Evolutionary conservation across 2,113 vertebrate species (phyloP).

Genomic region (Neodon shergylaensis): DNA sequence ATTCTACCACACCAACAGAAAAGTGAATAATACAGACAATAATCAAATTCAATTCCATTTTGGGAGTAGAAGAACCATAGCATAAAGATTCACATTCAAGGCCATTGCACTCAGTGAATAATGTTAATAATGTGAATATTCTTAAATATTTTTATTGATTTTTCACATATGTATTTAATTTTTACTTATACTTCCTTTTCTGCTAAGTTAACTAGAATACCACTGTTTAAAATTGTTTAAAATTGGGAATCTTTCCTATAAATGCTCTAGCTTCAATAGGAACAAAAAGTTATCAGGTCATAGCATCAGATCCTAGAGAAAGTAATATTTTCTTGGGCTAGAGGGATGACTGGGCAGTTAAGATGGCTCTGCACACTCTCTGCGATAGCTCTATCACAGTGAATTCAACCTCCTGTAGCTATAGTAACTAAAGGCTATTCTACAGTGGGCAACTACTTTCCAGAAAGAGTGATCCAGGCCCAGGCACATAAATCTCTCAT

Average conservation of each 20-base stretch:
- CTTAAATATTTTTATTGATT: background rate
- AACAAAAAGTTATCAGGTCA: background rate
- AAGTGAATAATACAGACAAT: background rate
- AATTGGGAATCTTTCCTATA: background rate
- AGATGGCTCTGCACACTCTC: background rate
- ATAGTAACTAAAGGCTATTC: background rate
- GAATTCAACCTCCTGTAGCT: background rate
- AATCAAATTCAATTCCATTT: background rate
- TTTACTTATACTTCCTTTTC: background rate
- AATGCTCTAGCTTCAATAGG: background rate
- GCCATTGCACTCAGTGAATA: background rate
- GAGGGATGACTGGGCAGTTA: background rate
- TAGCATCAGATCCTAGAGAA: background rate
- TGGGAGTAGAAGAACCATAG: background rate
- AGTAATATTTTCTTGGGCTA: too few species aligned
- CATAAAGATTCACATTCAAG: background rate
- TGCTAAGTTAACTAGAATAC: background rate
- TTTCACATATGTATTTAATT: constrained; percentile 13
- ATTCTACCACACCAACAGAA: background rate
- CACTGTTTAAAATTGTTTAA: background rate
- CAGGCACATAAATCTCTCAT: background rate
- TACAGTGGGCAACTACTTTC: background rate
- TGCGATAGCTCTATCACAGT: background rate
- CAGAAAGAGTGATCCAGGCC: background rate
- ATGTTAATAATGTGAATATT: background rate